Conservation (phyloP, 1,140 invertebrate species). For the Pachypsylla venusta region DNA sequence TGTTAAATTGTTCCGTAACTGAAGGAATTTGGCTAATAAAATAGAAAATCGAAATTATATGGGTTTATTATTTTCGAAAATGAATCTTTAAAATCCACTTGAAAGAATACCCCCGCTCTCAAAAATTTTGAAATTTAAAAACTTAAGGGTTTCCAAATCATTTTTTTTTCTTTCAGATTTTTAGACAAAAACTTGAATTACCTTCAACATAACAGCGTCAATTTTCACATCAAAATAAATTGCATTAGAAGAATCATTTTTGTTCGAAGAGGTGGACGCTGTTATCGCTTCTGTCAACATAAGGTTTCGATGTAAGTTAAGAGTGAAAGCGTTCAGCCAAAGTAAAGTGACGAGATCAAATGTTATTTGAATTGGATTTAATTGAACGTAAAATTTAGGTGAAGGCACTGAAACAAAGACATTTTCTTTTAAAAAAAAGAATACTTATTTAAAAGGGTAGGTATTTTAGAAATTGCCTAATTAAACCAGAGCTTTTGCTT, state of each 20-base stretch:
- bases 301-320: conserved; percentile 68
- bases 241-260: conserved; percentile 34
- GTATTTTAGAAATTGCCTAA: too few relatives aligned
- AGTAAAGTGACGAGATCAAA: conserved; percentile 72
- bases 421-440: conserved; percentile 14
- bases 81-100: too few relatives aligned
- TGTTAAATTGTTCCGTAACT: too few relatives aligned
- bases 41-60: too few relatives aligned
- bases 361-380: conserved; percentile 73
- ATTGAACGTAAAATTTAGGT: conserved; percentile 76
- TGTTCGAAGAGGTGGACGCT: conserved; percentile 24
- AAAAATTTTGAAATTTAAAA: too few relatives aligned
- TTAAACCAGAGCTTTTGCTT: background rate
- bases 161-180: too few relatives aligned
- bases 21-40: too few relatives aligned
- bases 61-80: too few relatives aligned
- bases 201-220: conserved; percentile 81
- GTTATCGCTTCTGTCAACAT: conserved; percentile 27
- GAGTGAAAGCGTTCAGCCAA: conserved; percentile 86
- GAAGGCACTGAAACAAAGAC: conserved; percentile 56
- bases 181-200: too few relatives aligned
- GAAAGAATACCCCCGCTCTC: too few relatives aligned
- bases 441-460: too few relatives aligned
- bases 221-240: conserved; percentile 73
- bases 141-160: too few relatives aligned